Conservation (phyloP, 2,888 invertebrate species). For the Emmelina monodactyla region DNA sequence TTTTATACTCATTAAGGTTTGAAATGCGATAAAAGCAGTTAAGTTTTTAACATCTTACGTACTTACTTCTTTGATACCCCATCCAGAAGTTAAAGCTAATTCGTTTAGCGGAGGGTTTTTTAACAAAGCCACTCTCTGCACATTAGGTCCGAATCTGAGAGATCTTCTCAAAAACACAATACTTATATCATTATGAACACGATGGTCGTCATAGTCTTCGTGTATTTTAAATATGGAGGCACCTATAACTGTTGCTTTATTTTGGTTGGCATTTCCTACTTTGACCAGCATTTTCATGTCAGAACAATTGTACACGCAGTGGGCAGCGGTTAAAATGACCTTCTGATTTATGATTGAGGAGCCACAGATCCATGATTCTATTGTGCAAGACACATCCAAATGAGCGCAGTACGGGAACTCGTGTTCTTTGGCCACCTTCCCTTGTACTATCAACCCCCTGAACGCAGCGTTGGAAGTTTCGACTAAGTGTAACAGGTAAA, state of each 20-base stretch:
- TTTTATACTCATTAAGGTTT: too few relatives aligned
- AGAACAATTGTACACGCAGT: neutral
- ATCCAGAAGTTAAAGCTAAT: neutral
- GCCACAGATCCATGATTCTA: too few relatives aligned
- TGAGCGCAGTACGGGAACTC: too few relatives aligned
- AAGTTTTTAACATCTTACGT: too few relatives aligned
- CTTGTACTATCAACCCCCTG: too few relatives aligned
- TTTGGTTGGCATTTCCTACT: neutral
- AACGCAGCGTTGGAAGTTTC: too few relatives aligned
- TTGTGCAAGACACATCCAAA: too few relatives aligned
- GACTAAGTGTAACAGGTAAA: too few relatives aligned
- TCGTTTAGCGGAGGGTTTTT: neutral
- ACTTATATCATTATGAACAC: neutral
- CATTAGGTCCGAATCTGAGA: neutral
- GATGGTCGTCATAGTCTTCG: neutral
- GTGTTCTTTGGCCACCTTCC: too few relatives aligned
- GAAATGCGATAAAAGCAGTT: too few relatives aligned
- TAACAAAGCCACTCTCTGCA: neutral
- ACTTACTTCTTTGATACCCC: neutral
- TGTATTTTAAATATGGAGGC: neutral
- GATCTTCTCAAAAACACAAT: neutral
- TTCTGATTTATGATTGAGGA: neutral
- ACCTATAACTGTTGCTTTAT: neutral
- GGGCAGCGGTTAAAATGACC: neutral
- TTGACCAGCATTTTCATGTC: neutral